Conservation (phyloP, 2,797 vertebrate genomes). For the Chiloscyllium punctatum region DNA sequence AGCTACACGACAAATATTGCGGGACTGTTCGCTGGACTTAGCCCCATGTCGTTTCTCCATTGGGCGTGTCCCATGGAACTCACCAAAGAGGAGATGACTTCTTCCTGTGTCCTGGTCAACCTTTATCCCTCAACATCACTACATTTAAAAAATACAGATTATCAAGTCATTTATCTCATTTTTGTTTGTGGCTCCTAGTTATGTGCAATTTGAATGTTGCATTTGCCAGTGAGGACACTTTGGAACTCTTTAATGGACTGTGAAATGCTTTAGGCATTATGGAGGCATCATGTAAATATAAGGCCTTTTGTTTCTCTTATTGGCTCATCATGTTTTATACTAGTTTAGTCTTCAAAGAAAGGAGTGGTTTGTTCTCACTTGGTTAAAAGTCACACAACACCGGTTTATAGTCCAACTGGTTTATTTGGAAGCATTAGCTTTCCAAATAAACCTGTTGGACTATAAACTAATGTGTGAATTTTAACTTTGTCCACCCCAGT, state of each 20-base stretch:
- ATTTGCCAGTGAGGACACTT: background rate
- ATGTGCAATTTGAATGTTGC: background rate
- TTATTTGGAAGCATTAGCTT: no score
- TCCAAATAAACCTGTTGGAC: no score
- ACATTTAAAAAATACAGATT: background rate
- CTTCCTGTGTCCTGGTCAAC: background rate
- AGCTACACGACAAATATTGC: no score
- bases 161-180: background rate
- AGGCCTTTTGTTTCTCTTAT: background rate
- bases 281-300: background rate
- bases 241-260: background rate
- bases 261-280: background rate
- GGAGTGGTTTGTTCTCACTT: background rate
- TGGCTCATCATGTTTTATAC: background rate
- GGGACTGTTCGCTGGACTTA: no score
- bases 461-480: no score
- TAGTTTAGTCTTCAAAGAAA: background rate
- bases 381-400: no score
- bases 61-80: background rate
- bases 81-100: background rate
- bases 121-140: background rate
- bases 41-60: background rate
- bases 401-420: no score
- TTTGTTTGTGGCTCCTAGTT: background rate
- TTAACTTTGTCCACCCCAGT: no score